phyloP scores from a whole-genome alignment of 2,888 invertebrate genomes.

The Steinernema carpocapsae region DNA sequence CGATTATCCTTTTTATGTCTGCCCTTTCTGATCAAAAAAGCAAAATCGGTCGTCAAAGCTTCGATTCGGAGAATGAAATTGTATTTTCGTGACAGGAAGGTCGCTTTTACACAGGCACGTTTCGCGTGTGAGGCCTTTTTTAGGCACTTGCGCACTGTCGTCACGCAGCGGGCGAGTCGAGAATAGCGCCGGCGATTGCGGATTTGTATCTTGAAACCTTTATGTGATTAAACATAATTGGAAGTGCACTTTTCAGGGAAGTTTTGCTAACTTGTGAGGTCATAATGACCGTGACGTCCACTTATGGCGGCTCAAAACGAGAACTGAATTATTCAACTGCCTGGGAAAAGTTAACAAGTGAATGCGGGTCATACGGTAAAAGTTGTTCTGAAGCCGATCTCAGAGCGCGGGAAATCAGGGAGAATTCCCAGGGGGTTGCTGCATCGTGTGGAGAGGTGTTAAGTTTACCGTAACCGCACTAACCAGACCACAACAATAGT shows the following conservation, averaged over 20 bases:
- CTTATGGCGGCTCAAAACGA: neutral
- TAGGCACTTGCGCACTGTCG: neutral
- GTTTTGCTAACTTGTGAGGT: neutral
- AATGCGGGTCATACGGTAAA: too few species aligned
- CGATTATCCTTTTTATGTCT: neutral
- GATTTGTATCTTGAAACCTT: slow-evolving; percentile 14
- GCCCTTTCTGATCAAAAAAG: slow-evolving; percentile 29
- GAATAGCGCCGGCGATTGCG: too few species aligned
- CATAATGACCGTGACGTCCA: slow-evolving; percentile 1
- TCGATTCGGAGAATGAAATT: neutral
- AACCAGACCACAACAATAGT: too few species aligned
- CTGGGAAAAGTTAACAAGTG: too few species aligned
- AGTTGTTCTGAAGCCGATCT: too few species aligned
- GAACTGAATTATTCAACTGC: neutral
- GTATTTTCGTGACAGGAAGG: neutral
- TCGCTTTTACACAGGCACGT: neutral
- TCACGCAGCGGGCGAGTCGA: neutral
- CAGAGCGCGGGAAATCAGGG: too few species aligned
- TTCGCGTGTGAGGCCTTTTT: slow-evolving; percentile 17
- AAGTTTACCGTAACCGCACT: too few species aligned
- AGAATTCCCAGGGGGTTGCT: too few species aligned
- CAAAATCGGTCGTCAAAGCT: neutral
- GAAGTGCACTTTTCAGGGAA: slow-evolving; percentile 21
- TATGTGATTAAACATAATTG: slow-evolving; percentile 1
- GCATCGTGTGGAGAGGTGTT: too few species aligned